phyloP scores from a whole-genome alignment of 2,888 invertebrate genomes.

The Scaptomyza caliginosa region DNA sequence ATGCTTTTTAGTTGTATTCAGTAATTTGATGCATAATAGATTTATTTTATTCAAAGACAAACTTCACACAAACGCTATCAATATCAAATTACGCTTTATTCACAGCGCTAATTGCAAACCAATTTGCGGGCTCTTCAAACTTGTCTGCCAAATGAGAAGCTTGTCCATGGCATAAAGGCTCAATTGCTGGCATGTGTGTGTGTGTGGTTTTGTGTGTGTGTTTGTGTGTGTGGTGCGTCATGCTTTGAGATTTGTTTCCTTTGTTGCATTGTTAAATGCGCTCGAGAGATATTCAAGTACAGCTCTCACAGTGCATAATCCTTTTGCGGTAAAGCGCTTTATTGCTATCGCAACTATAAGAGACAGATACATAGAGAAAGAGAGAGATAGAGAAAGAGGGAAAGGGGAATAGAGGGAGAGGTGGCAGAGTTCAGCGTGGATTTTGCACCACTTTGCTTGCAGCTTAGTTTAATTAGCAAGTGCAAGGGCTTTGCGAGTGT shows the following conservation, averaged over 20 bases:
- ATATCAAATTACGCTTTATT: constrained; percentile 3
- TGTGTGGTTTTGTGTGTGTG: neutral
- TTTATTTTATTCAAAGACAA: neutral
- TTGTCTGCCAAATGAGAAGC: neutral
- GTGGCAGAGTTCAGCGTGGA: neutral
- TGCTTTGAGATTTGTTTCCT: constrained; percentile 19
- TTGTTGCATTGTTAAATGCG: constrained; percentile 16
- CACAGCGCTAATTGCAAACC: constrained; percentile 7
- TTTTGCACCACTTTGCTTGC: neutral
- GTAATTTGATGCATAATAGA: neutral
- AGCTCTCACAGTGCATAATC: neutral
- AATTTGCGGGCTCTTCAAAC: neutral
- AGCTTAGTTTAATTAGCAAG: neutral
- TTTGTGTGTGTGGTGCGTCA: constrained; percentile 3
- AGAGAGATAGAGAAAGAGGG: neutral
- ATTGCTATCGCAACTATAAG: neutral
- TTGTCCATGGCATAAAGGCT: neutral
- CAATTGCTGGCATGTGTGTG: neutral
- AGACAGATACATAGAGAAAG: neutral
- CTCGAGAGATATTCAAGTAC: neutral
- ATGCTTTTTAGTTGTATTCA: neutral
- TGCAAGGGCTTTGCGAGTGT: neutral
- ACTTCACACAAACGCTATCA: neutral
- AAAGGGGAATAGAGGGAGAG: neutral
- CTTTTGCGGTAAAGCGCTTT: neutral